These are phyloP conservation scores for Pseudochirops cupreus DNA, from an alignment of 2,797 vertebrate genomes.

Conservation along the genomic window DNA sequence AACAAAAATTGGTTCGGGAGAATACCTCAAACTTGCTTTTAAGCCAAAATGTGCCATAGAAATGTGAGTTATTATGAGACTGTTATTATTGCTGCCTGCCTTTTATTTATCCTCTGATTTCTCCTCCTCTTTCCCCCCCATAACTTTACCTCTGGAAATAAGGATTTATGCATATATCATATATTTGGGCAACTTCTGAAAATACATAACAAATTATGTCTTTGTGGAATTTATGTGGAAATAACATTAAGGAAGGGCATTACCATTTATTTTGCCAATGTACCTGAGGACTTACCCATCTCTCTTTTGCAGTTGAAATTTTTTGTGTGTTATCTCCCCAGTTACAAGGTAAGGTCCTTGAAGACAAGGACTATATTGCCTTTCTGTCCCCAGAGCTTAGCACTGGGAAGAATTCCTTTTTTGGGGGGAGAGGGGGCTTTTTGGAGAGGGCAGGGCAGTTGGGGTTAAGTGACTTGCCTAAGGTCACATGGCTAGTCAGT, in stretches of 20 bases:
- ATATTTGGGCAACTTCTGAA: background rate
- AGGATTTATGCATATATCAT: background rate
- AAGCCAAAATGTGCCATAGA: background rate
- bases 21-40: background rate
- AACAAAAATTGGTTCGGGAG: background rate
- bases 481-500: too few species aligned
- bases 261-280: background rate
- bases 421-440: too few species aligned
- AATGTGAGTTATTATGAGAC: background rate
- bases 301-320: background rate
- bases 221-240: background rate
- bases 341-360: background rate
- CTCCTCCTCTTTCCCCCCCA: too few species aligned
- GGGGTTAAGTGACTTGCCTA: too few species aligned
- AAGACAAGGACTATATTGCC: background rate
- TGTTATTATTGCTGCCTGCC: background rate
- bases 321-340: background rate
- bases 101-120: background rate
- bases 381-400: background rate
- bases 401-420: background rate
- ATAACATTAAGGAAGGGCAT: background rate
- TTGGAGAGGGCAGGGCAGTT: too few species aligned
- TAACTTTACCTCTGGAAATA: background rate
- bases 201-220: background rate
- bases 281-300: background rate